These are phyloP conservation scores for Leptura quadrifasciata DNA, from an alignment of 2,888 invertebrate species.

Conservation along the genomic window DNA sequence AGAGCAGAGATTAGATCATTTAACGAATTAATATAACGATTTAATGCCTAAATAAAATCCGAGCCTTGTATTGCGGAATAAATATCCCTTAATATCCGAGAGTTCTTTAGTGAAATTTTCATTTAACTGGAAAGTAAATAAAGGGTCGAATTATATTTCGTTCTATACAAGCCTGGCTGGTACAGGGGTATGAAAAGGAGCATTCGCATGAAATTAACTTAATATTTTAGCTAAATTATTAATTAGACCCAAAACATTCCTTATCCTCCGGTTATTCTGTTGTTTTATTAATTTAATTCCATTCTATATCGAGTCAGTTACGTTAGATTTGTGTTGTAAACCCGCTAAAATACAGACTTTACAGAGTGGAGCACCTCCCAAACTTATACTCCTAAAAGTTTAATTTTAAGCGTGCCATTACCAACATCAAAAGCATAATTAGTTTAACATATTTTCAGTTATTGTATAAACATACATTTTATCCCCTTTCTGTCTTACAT, in stretches of 20 bases:
- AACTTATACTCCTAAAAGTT: too few relatives aligned
- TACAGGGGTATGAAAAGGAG: background rate
- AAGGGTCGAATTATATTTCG: background rate
- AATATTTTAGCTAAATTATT: slow-evolving; percentile 4
- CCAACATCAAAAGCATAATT: too few relatives aligned
- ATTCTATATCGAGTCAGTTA: background rate
- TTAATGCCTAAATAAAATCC: slow-evolving; percentile 7
- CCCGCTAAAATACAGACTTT: too few relatives aligned
- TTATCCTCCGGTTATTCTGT: background rate
- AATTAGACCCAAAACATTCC: background rate
- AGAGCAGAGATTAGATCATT: background rate
- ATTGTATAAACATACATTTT: too few relatives aligned
- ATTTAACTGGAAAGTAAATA: slow-evolving; percentile 9
- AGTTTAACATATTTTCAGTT: too few relatives aligned
- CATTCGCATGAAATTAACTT: background rate
- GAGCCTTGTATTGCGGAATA: background rate
- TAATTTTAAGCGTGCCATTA: too few relatives aligned
- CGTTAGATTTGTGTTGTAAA: background rate
- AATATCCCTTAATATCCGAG: slow-evolving; percentile 7
- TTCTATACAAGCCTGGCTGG: background rate
- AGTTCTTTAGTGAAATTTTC: slow-evolving; percentile 12
- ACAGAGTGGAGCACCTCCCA: too few relatives aligned
- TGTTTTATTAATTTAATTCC: background rate
- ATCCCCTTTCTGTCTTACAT: too few relatives aligned
- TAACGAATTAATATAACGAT: background rate